Base-by-base conservation (phyloP, 2,888 invertebrate species). In the Oxycera nigricornis region DNA sequence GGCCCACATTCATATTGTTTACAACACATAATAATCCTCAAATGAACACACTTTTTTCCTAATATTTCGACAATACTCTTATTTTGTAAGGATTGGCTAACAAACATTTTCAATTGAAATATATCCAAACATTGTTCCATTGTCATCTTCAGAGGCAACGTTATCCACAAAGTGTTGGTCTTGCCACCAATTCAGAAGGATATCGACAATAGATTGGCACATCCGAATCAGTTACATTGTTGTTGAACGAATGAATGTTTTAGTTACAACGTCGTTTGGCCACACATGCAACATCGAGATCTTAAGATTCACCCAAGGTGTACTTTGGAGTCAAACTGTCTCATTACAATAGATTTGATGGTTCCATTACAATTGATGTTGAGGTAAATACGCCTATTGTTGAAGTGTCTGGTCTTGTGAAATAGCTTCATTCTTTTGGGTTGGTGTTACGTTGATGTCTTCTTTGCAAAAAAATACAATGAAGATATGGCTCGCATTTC, bases 301-400 rank as follows among this genome's bases (percentile, higher is more conserved):
- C 65, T 41, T 65, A 24, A 41, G 41, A 65, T 65, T n/a, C 39
- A 26, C 55, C 22, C 70, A 70, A 70, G 70, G 70, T 70, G 70
- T 68, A 31, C 17, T 31, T 70, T 28, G 70, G 31, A 30, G 70
- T 52, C 70, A 52, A 55, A 70, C 17, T 70, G 70, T 52, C 55
- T 70, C 70, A 55, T 70, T 70, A 70, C 70, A 70, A 68, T 35
- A 22, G 70, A 52, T 52, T 30, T 70, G 70, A 70, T 70, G 70
- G 70, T 55, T 70, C 55, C 70, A 55, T 70, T 55, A 70, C 70
- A 55, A 70, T 70, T 31, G 70, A 70, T 52, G 22, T 35, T 70
- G 70, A 70, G 70, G 70, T 70, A 70, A 70, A 70, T 70, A 70
- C 70, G 70, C 52, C 70, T 24, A 31, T 70, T 70, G 70, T 70